Evolutionary conservation across 2,113 vertebrate genomes (phyloP).

Genomic region (Sturnira hondurensis): DNA sequence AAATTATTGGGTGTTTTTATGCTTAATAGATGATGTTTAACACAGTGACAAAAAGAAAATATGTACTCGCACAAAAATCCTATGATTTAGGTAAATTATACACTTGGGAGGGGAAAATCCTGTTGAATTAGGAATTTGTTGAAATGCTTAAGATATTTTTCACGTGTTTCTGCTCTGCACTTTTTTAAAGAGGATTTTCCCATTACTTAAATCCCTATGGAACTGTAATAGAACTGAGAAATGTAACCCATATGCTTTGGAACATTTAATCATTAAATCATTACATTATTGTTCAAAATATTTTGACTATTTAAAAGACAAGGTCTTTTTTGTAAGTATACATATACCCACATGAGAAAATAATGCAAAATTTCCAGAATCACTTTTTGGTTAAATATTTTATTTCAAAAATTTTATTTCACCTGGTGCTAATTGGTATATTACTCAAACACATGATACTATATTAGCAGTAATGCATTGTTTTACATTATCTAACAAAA

Average conservation of each 20-base stretch:
- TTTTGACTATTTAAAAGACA: conserved; percentile 20
- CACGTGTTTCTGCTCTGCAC: background rate
- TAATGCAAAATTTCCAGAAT: background rate
- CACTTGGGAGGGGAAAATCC: conserved; percentile 14
- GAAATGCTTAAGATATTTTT: conserved; percentile 51
- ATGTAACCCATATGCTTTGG: conserved; percentile 56
- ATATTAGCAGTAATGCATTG: background rate
- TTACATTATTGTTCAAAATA: conserved; percentile 36
- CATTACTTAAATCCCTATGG: conserved; percentile 48
- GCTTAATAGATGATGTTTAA: conserved; percentile 12
- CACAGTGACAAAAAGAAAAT: conserved; percentile 25
- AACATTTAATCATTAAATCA: conserved; percentile 56
- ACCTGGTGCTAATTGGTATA: background rate
- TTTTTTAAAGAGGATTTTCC: conserved; percentile 5
- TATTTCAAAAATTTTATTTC: background rate
- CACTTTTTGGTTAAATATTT: background rate
- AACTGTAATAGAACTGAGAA: conserved; percentile 42
- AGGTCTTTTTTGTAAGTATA: background rate
- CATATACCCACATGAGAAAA: background rate
- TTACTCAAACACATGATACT: background rate
- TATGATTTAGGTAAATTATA: conserved; percentile 34
- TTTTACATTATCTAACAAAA: background rate
- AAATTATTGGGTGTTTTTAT: background rate
- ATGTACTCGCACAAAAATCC: background rate
- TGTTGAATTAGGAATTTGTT: conserved; percentile 43